Percentiles rank a stretch among this genome's conserved stretches.
Evolutionary conservation across 2,888 invertebrate genomes (phyloP).

Genomic region (Cantharis nigra): DNA sequence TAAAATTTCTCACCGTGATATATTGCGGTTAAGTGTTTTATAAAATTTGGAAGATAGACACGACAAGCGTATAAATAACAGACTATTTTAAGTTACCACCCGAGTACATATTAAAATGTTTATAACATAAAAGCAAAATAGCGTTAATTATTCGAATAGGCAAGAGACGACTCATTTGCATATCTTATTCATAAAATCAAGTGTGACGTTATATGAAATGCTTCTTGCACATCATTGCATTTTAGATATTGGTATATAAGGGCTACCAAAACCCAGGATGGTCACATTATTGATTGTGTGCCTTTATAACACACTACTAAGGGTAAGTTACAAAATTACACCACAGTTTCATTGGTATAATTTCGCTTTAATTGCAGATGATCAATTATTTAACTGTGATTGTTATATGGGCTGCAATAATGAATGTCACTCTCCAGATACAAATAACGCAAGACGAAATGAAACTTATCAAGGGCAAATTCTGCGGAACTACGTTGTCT

Average conservation of each 20-base stretch:
- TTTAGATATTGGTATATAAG: not conserved
- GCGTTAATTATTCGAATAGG: constrained; percentile 3
- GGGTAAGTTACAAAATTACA: not conserved
- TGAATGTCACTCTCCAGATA: constrained; percentile 5
- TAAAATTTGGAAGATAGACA: not conserved
- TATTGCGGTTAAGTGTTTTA: not conserved
- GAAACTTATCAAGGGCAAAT: constrained; percentile 11
- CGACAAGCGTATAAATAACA: not conserved
- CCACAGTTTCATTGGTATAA: not conserved
- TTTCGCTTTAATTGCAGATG: constrained; percentile 13
- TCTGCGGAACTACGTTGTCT: constrained; percentile 18
- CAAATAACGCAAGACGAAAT: constrained; percentile 15
- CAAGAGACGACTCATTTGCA: constrained; percentile 3
- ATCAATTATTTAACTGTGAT: constrained; percentile 1
- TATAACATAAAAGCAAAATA: not conserved
- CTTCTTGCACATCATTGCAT: constrained; percentile 8
- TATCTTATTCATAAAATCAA: constrained; percentile 14
- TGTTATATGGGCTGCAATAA: constrained; percentile 8
- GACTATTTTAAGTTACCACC: not conserved
- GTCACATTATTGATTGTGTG: constrained; percentile 4
- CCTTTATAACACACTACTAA: not conserved
- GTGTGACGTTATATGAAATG: not conserved
- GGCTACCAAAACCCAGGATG: not conserved
- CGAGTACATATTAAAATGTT: not conserved
- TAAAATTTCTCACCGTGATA: not conserved